Base-by-base conservation (phyloP, 2,113 vertebrate genomes). In the Platysternon megacephalum region DNA sequence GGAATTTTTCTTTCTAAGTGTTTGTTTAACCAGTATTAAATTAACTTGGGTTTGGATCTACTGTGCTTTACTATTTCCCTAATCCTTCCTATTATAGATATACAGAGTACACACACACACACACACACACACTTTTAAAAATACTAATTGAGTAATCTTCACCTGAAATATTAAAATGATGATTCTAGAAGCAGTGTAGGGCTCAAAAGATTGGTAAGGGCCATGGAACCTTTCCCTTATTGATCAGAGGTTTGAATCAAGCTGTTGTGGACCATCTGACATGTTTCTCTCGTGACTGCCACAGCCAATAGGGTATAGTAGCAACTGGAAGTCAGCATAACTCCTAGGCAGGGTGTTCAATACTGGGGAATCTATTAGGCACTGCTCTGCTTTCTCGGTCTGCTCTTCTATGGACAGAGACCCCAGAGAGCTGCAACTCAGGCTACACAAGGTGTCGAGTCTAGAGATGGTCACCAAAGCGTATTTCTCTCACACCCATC, bases 1-100 rank as follows among this genome's bases (percentile, higher is more conserved):
- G 88, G 52, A 93, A 90, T 95, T 56, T 48, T 95, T 89, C 79
- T 83, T 88, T 87, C 87, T 95, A 95, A 93, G 81, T 82, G 92
- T 56, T 95, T 86, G 13, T 94, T 91, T 94, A 85, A 53, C 80
- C 61, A 2, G 76, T 11, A 35, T 84, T 95, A 85, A 46, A 52
- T 89, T 92, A 93, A 82, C 6, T 85, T 90, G 68, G 55, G 3
- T 0, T 0, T 86, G 32, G 51, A 68, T 82, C 48, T 65, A 19
- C 74, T 86, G 35, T 85, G 56, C 46, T 90, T 51, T 53, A 83
- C 21, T 1, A 0, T 21, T 52, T 83, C 52, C 74, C n/a, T 39
- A 28, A 22, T 55, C 88, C 48, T 26, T 90, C 56, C 72, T 87
- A 89, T 2, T 12, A 13, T 1, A 3, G 0, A 10, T 8, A 82